These are phyloP conservation scores for Passer domesticus DNA, from an alignment of 2,113 vertebrate genomes.

Conservation along the genomic window DNA sequence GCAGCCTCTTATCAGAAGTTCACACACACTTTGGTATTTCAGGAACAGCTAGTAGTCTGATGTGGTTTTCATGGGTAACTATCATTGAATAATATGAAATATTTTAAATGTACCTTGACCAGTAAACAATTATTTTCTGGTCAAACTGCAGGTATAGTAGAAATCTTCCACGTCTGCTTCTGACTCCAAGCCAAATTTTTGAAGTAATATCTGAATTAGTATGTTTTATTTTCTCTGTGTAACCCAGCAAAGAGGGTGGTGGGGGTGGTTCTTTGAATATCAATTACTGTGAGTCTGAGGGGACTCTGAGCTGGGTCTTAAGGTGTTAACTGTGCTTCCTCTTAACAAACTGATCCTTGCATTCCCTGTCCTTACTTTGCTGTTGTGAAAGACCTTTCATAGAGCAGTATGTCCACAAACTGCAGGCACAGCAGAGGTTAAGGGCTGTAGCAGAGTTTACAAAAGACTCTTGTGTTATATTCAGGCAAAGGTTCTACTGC, in stretches of 20 bases:
- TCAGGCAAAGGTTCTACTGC: background rate
- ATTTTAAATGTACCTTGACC: background rate
- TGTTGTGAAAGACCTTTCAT: background rate
- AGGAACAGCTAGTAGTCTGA: background rate
- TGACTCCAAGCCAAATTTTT: background rate
- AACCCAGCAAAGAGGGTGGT: background rate
- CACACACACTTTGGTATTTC: background rate
- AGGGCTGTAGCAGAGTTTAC: background rate
- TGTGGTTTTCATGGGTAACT: background rate
- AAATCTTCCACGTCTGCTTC: background rate
- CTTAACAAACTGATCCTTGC: background rate
- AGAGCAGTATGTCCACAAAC: background rate
- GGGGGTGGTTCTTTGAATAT: background rate
- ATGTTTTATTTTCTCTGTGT: background rate
- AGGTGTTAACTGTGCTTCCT: background rate
- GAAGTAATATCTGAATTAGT: background rate
- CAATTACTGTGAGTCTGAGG: accelerated
- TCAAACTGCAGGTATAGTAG: background rate
- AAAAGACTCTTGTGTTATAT: background rate
- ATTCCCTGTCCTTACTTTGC: background rate
- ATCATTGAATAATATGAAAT: background rate
- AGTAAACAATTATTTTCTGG: background rate
- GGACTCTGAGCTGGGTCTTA: background rate
- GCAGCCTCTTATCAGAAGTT: background rate
- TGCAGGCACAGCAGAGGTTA: background rate